Percentiles rank a stretch among this genome's conserved stretches.
Conservation (phyloP, 2,888 invertebrate genomes). For the Subacronicta megacephala region DNA sequence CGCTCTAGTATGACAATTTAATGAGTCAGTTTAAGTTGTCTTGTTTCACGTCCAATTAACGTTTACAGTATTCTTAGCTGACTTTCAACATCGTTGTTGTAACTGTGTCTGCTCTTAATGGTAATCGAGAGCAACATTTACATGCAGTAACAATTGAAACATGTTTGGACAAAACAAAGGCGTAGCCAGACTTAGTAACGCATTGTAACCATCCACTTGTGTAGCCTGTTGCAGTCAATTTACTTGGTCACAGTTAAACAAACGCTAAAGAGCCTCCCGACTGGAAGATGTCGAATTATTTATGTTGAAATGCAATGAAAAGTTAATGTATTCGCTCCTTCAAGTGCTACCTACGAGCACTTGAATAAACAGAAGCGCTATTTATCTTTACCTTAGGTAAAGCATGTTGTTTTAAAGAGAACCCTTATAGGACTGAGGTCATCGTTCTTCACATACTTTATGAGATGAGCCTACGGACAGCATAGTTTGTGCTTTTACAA, state of each 20-base stretch:
- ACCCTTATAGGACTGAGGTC: conserved; percentile 72
- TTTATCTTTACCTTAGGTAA: conserved; percentile 78
- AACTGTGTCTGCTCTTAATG: conserved; percentile 64
- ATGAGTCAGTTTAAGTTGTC: conserved; percentile 61
- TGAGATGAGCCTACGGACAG: conserved; percentile 53
- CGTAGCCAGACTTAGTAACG: conserved; percentile 63
- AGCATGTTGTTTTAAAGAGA: conserved; percentile 78
- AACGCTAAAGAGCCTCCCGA: conserved; percentile 35
- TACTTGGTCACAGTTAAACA: conserved; percentile 49
- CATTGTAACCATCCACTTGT: conserved; percentile 56
- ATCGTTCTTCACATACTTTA: conserved; percentile 75
- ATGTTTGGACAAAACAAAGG: conserved; percentile 80
- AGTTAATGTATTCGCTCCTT: conserved; percentile 67
- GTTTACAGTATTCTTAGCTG: conserved; percentile 68
- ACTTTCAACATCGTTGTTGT: conserved; percentile 69
- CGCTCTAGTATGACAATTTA: conserved; percentile 61
- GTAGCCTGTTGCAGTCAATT: conserved; percentile 42
- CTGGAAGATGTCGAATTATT: conserved; percentile 44
- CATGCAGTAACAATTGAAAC: conserved; percentile 78
- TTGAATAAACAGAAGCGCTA: conserved; percentile 78
- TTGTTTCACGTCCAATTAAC: conserved; percentile 76
- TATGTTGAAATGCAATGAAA: conserved; percentile 59
- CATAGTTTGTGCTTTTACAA: conserved; percentile 37
- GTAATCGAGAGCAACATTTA: conserved; percentile 79
- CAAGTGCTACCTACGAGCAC: conserved; percentile 77